Conservation (phyloP, 2,888 invertebrate species). For the Xylocampa areola region DNA sequence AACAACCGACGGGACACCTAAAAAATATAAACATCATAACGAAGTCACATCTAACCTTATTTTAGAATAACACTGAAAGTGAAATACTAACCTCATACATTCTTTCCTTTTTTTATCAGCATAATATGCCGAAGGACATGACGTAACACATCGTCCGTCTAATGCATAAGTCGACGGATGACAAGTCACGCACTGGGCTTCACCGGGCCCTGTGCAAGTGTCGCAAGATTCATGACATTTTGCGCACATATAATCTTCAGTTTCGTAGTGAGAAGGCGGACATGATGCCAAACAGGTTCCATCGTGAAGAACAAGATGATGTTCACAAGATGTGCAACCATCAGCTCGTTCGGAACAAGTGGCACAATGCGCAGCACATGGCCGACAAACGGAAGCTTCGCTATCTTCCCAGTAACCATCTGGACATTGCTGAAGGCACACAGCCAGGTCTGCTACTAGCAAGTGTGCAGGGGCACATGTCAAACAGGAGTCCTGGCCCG, state of each 20-base stretch:
- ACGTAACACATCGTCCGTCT: slow-evolving; percentile 92
- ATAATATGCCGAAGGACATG: slow-evolving; percentile 93
- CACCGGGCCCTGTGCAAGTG: slow-evolving; percentile 94
- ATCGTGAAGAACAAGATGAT: slow-evolving; percentile 95
- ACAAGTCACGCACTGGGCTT: slow-evolving; percentile 95
- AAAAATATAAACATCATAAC: slow-evolving; percentile 38
- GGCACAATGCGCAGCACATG: slow-evolving; percentile 96
- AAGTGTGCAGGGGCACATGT: slow-evolving; percentile 96
- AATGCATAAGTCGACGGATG: slow-evolving; percentile 92
- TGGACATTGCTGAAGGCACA: slow-evolving; percentile 96
- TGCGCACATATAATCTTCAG: slow-evolving; percentile 95
- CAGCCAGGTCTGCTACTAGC: slow-evolving; percentile 95
- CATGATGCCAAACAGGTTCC: slow-evolving; percentile 96
- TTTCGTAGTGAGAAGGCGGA: slow-evolving; percentile 95
- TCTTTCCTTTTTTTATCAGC: slow-evolving; percentile 94
- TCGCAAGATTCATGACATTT: slow-evolving; percentile 94
- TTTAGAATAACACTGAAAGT: slow-evolving; percentile 10
- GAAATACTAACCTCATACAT: slow-evolving; percentile 90
- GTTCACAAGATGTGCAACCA: slow-evolving; percentile 96
- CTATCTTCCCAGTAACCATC: slow-evolving; percentile 96
- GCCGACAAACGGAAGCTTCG: slow-evolving; percentile 93
- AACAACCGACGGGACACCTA: slow-evolving; percentile 94
- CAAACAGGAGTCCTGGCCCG: slow-evolving; percentile 95
- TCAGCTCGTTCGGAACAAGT: slow-evolving; percentile 95
- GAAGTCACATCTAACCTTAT: slow-evolving; percentile 15